phyloP scores from a whole-genome alignment of 2,113 vertebrate genomes.

The Climacteris rufus region DNA sequence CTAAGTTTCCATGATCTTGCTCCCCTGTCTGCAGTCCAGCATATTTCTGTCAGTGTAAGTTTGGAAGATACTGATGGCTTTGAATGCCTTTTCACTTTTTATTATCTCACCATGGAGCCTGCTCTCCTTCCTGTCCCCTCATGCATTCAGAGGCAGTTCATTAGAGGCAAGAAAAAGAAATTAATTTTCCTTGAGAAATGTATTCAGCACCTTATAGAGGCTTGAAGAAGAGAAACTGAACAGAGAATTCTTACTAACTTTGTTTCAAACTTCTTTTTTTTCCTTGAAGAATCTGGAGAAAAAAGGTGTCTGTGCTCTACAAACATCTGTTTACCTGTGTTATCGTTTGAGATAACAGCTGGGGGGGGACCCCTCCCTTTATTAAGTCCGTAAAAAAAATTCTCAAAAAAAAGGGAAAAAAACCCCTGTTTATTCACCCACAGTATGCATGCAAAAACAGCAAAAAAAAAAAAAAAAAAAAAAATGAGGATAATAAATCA shows the following conservation, averaged over 20 bases:
- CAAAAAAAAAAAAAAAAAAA: no score
- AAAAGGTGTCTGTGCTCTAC: not conserved
- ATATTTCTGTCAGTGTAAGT: slow-evolving; percentile 37
- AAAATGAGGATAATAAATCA: no score
- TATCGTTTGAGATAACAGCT: no score
- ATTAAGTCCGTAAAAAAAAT: no score
- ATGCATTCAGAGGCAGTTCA: slow-evolving; percentile 24
- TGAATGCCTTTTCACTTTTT: slow-evolving; percentile 45
- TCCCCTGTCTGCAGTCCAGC: not conserved
- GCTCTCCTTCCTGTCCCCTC: slow-evolving; percentile 41
- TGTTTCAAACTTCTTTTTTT: not conserved
- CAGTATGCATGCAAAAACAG: no score
- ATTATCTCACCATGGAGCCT: slow-evolving; percentile 29
- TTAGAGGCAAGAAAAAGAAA: slow-evolving; percentile 54
- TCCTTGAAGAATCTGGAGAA: not conserved
- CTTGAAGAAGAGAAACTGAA: not conserved
- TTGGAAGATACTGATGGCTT: slow-evolving; percentile 37
- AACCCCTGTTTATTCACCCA: no score
- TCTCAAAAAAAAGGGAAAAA: no score
- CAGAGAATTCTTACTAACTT: not conserved
- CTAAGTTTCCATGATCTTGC: not conserved
- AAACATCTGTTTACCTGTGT: not conserved
- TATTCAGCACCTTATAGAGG: not conserved
- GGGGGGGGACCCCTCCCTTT: no score
- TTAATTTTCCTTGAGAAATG: slow-evolving; percentile 57